Base-by-base conservation (phyloP, 2,113 vertebrate species). In the Neolamprologus sp. region DNA sequence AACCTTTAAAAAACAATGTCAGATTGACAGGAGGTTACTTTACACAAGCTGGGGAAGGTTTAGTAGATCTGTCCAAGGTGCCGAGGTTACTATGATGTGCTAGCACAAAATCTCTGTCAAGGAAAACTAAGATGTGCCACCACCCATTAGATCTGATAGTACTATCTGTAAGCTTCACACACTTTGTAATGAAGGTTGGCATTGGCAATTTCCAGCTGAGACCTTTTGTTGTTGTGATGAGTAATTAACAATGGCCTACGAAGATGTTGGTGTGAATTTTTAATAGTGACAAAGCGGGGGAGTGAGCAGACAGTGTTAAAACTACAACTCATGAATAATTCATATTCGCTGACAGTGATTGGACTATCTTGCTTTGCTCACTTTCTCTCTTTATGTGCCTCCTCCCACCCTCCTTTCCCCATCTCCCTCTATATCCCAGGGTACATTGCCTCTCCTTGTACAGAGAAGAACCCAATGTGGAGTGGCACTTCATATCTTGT, bases 271-370 rank as follows among this genome's bases (percentile, higher is more conserved):
- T 95, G 95, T 97, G 96, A 96, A 97, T 97, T 96, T 96, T 97
- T 97, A 96, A 97, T 96, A 91, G 94, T 95, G 95, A 95, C 97
- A 96, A 95, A 95, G 88, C 47, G 86, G 85, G 83, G 75, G 68
- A 88, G 90, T 92, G 93, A 95, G 87, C 89, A 93, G 94, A 93
- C 93, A 89, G 92, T 91, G 92, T 88, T 95, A 95, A 95, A 97
- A 95, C 93, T 94, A 95, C 96, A 95, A 92, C 91, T 96, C 95
- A 92, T 97, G 96, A 95, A 94, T 97, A 97, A 97, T 97, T 97
- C 97, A 97, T 96, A 85, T 92, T 92, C 83, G 6, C 92, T 94
- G 97, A 93, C 95, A 95, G 95, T 26, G 81, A 91, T 96, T 90
- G 85, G 93, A 83, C 89, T 88, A 19, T 86, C 89, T 91, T n/a